A percentile compares a stretch with the other conserved stretches of the same genome.
Evolutionary conservation across 2,888 invertebrate species (phyloP).

Genomic region (Ametastegia equiseti): DNA sequence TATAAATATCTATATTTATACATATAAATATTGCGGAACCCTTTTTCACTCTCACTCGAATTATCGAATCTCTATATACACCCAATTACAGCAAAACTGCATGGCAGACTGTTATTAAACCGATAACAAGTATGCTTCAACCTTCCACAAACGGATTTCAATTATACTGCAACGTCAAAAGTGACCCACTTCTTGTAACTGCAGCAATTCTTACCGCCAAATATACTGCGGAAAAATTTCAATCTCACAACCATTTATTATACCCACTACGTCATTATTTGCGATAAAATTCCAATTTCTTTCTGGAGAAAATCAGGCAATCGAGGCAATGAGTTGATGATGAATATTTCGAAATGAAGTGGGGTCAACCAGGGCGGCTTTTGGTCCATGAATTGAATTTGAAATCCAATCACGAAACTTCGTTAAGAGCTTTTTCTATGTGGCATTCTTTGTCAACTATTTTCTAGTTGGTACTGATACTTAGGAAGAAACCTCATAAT

Average conservation of each 20-base stretch:
- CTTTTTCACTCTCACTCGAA: conserved; percentile 22
- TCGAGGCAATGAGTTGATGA: too few species aligned
- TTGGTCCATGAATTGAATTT: too few species aligned
- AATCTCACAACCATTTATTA: background rate
- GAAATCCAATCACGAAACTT: too few species aligned
- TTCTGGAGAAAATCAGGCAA: background rate
- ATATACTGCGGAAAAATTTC: background rate
- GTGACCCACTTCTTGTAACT: conserved; percentile 32
- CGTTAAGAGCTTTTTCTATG: too few species aligned
- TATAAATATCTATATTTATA: too few species aligned
- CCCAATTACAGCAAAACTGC: background rate
- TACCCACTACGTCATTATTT: background rate
- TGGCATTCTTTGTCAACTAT: too few species aligned
- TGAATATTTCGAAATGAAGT: too few species aligned
- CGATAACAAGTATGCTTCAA: conserved; percentile 9
- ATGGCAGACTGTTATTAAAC: conserved; percentile 11
- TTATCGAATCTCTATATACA: background rate
- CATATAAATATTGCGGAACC: background rate
- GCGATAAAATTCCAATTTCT: background rate
- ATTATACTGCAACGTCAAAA: background rate
- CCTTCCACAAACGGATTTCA: background rate
- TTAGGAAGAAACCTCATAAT: too few species aligned
- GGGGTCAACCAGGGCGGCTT: too few species aligned
- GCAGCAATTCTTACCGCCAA: background rate
- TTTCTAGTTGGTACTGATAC: too few species aligned